phyloP scores from a whole-genome alignment of 1,140 invertebrate genomes.

The Sitodiplosis mosellana region DNA sequence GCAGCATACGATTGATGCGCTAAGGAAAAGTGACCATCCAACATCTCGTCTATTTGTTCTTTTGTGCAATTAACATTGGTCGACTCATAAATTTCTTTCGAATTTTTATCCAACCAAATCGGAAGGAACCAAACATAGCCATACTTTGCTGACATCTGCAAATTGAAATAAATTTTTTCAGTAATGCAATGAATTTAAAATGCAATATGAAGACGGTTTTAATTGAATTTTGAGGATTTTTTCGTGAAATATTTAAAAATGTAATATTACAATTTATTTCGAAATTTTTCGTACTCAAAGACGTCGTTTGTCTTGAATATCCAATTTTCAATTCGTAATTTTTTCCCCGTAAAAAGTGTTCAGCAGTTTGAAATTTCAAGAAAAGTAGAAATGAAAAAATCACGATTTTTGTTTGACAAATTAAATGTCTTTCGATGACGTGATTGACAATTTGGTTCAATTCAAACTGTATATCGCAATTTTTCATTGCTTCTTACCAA shows the following conservation, averaged over 20 bases:
- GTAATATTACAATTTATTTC: no score
- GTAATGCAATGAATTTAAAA: neutral
- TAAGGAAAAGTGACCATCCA: constrained; percentile 55
- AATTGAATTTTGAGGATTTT: neutral
- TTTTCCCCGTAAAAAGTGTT: no score
- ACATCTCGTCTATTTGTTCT: constrained; percentile 4
- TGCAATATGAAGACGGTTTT: constrained; percentile 6
- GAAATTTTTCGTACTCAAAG: no score
- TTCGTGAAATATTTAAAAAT: neutral
- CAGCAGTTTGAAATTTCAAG: no score
- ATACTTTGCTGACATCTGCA: constrained; percentile 36
- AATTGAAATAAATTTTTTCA: constrained; percentile 1
- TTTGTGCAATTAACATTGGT: constrained; percentile 10
- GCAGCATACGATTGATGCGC: constrained; percentile 46
- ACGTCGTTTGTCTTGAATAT: no score
- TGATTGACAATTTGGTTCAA: no score
- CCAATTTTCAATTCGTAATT: no score
- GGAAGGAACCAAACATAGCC: constrained; percentile 76
- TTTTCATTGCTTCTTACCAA: no score
- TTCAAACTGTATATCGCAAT: no score
- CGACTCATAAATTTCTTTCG: constrained; percentile 24
- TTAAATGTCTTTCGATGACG: no score
- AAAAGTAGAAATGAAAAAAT: no score
- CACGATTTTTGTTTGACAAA: no score
- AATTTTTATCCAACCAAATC: constrained; percentile 42